Base-by-base conservation (phyloP, 2,113 vertebrate genomes). In the Pavo muticus region DNA sequence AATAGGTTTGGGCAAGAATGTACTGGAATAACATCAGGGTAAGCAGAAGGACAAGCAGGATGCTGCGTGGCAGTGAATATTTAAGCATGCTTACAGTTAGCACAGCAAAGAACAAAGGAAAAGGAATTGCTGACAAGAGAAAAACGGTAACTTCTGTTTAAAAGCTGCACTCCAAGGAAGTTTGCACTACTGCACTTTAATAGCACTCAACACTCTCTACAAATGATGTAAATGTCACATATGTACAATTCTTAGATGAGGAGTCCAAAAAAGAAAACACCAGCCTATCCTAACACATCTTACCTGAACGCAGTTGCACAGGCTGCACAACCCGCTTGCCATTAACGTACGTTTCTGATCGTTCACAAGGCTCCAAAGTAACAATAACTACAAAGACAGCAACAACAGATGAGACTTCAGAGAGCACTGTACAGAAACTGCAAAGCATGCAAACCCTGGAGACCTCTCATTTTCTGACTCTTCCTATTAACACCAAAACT, bases 341-440 rank as follows among this genome's bases (percentile, higher is more conserved):
- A 13, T 99, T 99, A 79, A 99, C 99, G 0, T 99, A 99, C 2
- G 99, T 99, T 97, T 99, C 99, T 1, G 99, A 99, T 67, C 98
- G 98, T 82, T 99, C 99, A 88, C 99, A 99, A 42, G 99, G 99
- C 91, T 99, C 99, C 95, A 99, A 89, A 72, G 98, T 98, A 76
- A 99, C 99, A 24, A 99, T 98, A 79, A 99, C 99, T 99, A 95
- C 23, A 48, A 96, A 63, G 40, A 93, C 81, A 74, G 91, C n/a
- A 94, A 50, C 20, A 72, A 54, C 2, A 1, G 75, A 42, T 40
- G 16, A 85, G 37, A 74, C 25, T 81, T 84, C 3, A 24, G 60
- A 64, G 19, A 68, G 44, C 65, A 40, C 2, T 37, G 18, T 2
- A 63, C 0, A 81, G 47, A 35, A 87, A 73, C 20, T 75, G 1